Evolutionary conservation across 2,797 vertebrate genomes (phyloP).

Genomic region (Sebastes paucispinis): DNA sequence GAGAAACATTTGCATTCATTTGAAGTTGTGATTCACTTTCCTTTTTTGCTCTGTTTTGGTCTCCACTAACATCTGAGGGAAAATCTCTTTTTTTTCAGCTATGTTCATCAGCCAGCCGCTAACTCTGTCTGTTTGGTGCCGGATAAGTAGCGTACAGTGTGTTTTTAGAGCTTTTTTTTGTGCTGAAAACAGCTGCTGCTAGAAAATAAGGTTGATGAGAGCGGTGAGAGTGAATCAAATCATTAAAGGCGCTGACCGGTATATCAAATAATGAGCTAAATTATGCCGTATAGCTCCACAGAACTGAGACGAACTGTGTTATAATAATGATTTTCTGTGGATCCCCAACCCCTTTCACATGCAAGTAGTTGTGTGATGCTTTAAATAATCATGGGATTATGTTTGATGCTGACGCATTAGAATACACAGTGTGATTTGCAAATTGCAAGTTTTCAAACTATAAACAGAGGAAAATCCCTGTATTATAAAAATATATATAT

Average conservation of each 20-base stretch:
- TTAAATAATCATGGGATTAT: neutral
- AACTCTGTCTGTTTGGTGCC: neutral
- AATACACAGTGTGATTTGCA: neutral
- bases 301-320: neutral
- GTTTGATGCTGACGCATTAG: neutral
- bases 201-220: neutral
- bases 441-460: neutral
- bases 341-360: neutral
- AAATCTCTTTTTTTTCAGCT: rapidly evolving
- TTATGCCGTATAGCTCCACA: neutral
- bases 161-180: neutral
- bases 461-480: neutral
- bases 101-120: neutral
- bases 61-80: neutral
- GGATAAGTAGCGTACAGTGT: neutral
- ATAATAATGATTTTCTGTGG: neutral
- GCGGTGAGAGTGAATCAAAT: neutral
- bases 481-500: neutral
- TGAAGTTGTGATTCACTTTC: neutral
- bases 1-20: neutral
- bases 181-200: neutral
- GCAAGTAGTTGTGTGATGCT: neutral
- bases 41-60: neutral
- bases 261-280: neutral
- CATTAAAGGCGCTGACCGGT: neutral